Evolutionary conservation across 2,888 invertebrate species (phyloP).

Genomic region (Nebria salina): DNA sequence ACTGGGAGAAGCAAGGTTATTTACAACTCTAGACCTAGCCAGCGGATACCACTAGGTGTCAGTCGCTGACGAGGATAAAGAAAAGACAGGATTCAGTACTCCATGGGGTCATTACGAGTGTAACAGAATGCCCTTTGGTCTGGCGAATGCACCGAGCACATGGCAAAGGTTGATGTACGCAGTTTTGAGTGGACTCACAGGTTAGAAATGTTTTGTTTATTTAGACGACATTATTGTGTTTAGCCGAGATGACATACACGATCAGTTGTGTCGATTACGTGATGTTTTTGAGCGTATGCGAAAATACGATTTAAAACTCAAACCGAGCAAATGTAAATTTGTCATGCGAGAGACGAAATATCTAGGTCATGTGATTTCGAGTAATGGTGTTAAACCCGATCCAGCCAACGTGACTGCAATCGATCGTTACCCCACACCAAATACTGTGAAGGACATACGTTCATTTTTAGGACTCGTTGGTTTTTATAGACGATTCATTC

Average conservation of each 20-base stretch:
- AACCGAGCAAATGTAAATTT: slow-evolving; percentile 49
- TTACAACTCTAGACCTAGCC: slow-evolving; percentile 52
- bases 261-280: slow-evolving; percentile 18
- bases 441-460: slow-evolving; percentile 37
- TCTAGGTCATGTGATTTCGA: slow-evolving; percentile 48
- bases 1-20: slow-evolving; percentile 50
- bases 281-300: slow-evolving; percentile 23
- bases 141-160: slow-evolving; percentile 53
- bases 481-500: slow-evolving; percentile 31
- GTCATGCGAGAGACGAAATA: slow-evolving; percentile 41
- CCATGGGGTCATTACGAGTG: slow-evolving; percentile 50
- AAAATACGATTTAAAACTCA: slow-evolving; percentile 40
- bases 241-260: slow-evolving; percentile 14
- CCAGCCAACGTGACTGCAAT: slow-evolving; percentile 45
- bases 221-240: slow-evolving; percentile 48
- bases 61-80: slow-evolving; percentile 46
- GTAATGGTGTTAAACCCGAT: slow-evolving; percentile 47
- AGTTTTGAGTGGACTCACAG: slow-evolving; percentile 51
- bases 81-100: slow-evolving; percentile 50
- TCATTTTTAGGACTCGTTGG: slow-evolving; percentile 30
- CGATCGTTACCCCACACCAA: slow-evolving; percentile 46
- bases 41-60: slow-evolving; percentile 53
- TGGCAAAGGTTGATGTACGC: slow-evolving; percentile 54
- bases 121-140: slow-evolving; percentile 52
- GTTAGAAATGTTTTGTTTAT: slow-evolving; percentile 45